These are phyloP conservation scores for Pangasius macronema DNA, from an alignment of 2,797 vertebrate species.

Conservation along the genomic window DNA sequence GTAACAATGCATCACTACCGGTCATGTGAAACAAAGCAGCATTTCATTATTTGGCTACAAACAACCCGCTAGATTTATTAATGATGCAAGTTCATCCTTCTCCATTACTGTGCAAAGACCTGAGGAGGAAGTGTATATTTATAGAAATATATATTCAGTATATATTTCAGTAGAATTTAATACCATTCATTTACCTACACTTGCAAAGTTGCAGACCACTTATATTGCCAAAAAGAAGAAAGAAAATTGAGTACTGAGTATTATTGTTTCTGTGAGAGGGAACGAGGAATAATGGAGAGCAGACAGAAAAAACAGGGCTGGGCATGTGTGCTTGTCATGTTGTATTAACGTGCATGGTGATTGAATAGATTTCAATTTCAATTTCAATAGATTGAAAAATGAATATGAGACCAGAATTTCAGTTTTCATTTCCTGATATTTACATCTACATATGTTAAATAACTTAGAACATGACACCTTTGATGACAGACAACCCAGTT, in stretches of 20 bases:
- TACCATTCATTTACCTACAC: neutral
- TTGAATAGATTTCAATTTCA: too few relatives aligned
- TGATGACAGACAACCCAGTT: neutral
- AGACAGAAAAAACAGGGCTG: neutral
- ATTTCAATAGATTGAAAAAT: too few relatives aligned
- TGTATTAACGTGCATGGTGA: neutral
- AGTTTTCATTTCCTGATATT: neutral
- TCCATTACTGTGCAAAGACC: slow-evolving; percentile 35
- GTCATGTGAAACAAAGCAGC: slow-evolving; percentile 18
- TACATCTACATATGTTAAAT: neutral
- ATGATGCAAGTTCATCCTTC: slow-evolving; percentile 38
- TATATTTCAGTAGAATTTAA: neutral
- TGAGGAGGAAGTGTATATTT: neutral
- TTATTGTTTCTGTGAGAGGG: neutral
- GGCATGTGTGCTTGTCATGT: neutral
- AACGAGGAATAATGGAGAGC: neutral
- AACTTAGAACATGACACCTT: neutral
- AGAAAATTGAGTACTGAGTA: neutral
- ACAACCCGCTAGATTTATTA: slow-evolving; percentile 35
- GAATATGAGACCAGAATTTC: neutral
- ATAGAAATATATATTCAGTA: neutral
- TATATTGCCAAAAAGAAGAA: neutral
- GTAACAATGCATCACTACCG: neutral
- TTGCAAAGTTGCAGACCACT: neutral
- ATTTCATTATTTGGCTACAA: slow-evolving; percentile 33